Conservation (phyloP, 2,113 vertebrate genomes). For the Callaeas wilsoni region DNA sequence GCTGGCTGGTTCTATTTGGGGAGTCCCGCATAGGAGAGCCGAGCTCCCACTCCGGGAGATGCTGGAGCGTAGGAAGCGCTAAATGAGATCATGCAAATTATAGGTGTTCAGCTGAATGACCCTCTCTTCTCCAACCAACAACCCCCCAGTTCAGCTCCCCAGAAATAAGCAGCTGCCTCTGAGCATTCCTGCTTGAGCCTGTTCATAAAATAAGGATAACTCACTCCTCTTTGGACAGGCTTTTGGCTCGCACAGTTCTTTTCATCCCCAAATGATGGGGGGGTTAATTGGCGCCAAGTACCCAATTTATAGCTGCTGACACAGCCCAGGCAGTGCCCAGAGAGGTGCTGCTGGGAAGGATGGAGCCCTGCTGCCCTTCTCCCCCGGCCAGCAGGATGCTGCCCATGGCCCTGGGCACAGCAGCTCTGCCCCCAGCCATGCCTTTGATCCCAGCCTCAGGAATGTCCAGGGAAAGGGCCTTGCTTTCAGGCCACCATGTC, state of each 20-base stretch:
- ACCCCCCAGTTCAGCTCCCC: neutral
- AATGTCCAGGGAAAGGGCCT: neutral
- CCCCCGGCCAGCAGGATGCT: neutral
- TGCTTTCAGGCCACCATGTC: neutral
- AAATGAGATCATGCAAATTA: constrained; percentile 16
- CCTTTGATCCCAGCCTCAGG: neutral
- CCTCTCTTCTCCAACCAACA: neutral
- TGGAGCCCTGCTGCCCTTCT: neutral
- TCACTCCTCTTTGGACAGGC: neutral
- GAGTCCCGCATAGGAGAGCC: neutral
- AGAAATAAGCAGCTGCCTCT: constrained; percentile 27
- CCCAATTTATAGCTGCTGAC: neutral
- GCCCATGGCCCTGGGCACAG: neutral
- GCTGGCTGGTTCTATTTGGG: constrained; percentile 51
- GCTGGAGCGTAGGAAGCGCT: constrained; percentile 12
- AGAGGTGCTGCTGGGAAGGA: neutral
- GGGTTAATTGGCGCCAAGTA: neutral
- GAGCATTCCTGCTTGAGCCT: neutral
- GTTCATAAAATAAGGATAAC: neutral
- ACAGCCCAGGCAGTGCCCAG: neutral
- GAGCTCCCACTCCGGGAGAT: neutral
- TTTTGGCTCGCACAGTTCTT: neutral
- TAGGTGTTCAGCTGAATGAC: constrained; percentile 23
- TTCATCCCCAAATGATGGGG: neutral
- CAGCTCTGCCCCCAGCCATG: neutral